phyloP scores from a whole-genome alignment of 2,888 invertebrate species.

The Pristionchus exspectatus region DNA sequence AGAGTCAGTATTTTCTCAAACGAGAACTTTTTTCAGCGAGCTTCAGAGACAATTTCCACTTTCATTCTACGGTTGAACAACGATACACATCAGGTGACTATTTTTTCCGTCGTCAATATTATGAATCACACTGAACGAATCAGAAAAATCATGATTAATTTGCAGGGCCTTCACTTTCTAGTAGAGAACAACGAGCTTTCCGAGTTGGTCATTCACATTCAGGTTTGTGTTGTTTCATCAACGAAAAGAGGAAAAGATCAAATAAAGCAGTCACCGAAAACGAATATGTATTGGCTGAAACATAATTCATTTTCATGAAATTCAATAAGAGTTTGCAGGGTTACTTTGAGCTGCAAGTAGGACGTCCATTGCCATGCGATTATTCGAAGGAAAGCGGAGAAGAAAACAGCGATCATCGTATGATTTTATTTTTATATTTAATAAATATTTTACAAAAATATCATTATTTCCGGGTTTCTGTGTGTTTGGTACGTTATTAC shows the following conservation, averaged over 20 bases:
- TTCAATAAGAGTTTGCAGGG: conserved; percentile 61
- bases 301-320: neutral
- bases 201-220: conserved; percentile 80
- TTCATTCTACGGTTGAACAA: conserved; percentile 63
- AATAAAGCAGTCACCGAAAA: neutral
- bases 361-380: conserved; percentile 41
- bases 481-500: no score
- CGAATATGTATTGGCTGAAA: neutral
- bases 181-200: conserved; percentile 80
- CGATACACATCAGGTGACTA: conserved; percentile 66
- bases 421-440: neutral
- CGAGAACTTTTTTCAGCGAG: neutral
- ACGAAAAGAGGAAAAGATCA: neutral
- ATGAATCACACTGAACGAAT: neutral
- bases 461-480: no score
- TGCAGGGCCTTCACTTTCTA: conserved; percentile 76
- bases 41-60: conserved; percentile 42
- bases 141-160: conserved; percentile 11
- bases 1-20: no score
- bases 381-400: neutral
- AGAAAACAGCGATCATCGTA: neutral
- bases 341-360: conserved; percentile 74
- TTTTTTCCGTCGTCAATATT: neutral
- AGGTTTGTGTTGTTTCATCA: conserved; percentile 56
- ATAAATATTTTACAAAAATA: neutral